A percentile compares a stretch with the other conserved stretches of the same genome.
Conservation (phyloP, 2,113 vertebrate species). For the Eudorcas thomsonii region DNA sequence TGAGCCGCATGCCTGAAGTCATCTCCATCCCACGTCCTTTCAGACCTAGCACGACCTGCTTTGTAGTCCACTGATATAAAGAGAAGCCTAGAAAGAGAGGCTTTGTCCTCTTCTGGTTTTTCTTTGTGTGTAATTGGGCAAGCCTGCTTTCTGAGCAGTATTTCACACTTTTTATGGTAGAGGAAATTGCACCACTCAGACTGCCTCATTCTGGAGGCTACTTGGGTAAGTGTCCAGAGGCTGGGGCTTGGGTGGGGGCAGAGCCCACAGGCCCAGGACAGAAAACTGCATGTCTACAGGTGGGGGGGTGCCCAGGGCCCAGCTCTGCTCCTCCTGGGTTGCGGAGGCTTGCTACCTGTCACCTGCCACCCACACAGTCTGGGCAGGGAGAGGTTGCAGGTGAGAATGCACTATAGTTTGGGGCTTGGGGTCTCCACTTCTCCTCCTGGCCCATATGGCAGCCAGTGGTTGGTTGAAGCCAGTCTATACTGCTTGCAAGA, state of each 20-base stretch:
- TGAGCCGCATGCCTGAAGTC: neutral
- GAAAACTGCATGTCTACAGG: neutral
- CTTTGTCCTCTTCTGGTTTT: neutral
- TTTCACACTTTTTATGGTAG: neutral
- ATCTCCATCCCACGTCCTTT: neutral
- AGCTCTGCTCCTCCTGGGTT: neutral
- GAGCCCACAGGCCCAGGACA: neutral
- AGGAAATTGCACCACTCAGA: neutral
- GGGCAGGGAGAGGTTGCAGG: neutral
- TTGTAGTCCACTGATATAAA: neutral
- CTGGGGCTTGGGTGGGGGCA: neutral
- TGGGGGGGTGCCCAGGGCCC: neutral
- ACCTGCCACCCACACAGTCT: neutral
- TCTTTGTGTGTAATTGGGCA: neutral
- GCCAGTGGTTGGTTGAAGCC: neutral
- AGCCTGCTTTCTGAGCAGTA: neutral
- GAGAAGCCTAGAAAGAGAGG: neutral
- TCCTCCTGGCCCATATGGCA: neutral
- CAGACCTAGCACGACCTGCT: neutral
- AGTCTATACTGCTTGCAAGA: neutral
- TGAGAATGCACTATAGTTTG: neutral
- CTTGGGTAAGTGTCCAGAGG: neutral
- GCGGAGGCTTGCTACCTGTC: neutral
- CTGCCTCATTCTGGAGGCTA: neutral
- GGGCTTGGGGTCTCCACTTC: neutral